Evolutionary conservation across 2,888 invertebrate species (phyloP).

Genomic region (Melieria crassipennis): DNA sequence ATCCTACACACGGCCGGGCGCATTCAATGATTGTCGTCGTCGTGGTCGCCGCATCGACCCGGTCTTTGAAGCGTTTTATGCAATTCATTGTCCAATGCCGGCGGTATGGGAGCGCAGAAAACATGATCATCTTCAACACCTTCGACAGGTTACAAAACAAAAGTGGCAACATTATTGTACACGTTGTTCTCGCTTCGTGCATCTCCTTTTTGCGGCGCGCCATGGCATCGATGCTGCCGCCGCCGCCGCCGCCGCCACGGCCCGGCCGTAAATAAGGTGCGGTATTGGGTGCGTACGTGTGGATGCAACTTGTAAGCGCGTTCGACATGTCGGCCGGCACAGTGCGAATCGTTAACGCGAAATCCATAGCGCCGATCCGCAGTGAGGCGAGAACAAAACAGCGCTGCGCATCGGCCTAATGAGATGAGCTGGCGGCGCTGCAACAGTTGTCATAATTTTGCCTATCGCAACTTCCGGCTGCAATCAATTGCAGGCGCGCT

Average conservation of each 20-base stretch:
- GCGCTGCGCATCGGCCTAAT: not conserved
- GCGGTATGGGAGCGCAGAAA: constrained; percentile 43
- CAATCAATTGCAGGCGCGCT: not conserved
- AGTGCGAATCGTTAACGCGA: not conserved
- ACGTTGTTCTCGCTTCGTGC: constrained; percentile 6
- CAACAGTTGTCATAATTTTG: not conserved
- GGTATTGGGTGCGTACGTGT: constrained; percentile 19
- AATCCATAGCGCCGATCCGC: not conserved
- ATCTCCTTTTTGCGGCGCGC: not conserved
- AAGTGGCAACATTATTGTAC: constrained; percentile 63
- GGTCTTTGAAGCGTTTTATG: constrained; percentile 45
- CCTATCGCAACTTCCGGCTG: not conserved
- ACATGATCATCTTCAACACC: constrained; percentile 67
- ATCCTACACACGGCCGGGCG: not conserved
- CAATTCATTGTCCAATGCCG: constrained; percentile 53
- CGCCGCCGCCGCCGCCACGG: not conserved
- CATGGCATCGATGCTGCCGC: not conserved
- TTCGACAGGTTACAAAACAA: constrained; percentile 65
- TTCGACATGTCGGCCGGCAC: not conserved
- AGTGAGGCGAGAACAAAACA: not conserved
- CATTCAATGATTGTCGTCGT: constrained; percentile 6
- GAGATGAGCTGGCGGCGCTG: not conserved
- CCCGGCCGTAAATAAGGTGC: constrained; percentile 8
- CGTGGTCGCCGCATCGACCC: not conserved
- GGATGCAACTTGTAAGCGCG: not conserved